Evolutionary conservation across 1,140 invertebrate species (phyloP), one percentile per base, ranked within the genome.

Genomic region (Nautilus pompilius): DNA sequence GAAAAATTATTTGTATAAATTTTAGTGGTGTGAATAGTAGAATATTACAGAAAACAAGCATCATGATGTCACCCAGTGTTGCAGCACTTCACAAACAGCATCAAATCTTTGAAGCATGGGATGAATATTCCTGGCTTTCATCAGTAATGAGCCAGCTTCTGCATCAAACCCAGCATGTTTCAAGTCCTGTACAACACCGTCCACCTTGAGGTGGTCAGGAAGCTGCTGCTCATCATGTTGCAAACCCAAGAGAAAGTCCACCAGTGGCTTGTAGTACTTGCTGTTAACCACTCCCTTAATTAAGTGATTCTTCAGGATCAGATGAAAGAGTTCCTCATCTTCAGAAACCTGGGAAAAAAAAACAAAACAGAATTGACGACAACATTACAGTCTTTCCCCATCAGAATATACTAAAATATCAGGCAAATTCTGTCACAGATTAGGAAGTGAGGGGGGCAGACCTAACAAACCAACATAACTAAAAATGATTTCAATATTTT

Each of bases 121-220:
- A 56, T 75, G 75, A 36, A 67, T 67, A 20, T 68, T 65, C 24
- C 59, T 61, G 33, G 61, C 60, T 48, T 67, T 65, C 34, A 77
- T 54, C 20, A 72, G 29, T 32, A 77, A 58, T 33, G 72, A 72
- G 15, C 75, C 75, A 32, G 73, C 72, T 51, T 77, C 75, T 41
- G 70, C 65, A n/a, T 65, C 53, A 29, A 67, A 66, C n/a, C 75
- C 75, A 13, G 62, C 59, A 49, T 65, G 63, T 20, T 55, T 32
- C 13, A 77, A 48, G 53, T 74, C 53, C 22, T 61, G 51, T 26
- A 62, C 63, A 15, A 76, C 48, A 4, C 36, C 30, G n/a, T 67
- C 45, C 1, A 66, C 56, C 5, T 56, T 46, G 13, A 69, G 26
- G 49, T 66, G 62, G 48, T 67, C 66, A 41, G 64, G 66, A 46